Evolutionary conservation across 2,888 invertebrate genomes (phyloP).

Genomic region (Drosophila subsilvestris): DNA sequence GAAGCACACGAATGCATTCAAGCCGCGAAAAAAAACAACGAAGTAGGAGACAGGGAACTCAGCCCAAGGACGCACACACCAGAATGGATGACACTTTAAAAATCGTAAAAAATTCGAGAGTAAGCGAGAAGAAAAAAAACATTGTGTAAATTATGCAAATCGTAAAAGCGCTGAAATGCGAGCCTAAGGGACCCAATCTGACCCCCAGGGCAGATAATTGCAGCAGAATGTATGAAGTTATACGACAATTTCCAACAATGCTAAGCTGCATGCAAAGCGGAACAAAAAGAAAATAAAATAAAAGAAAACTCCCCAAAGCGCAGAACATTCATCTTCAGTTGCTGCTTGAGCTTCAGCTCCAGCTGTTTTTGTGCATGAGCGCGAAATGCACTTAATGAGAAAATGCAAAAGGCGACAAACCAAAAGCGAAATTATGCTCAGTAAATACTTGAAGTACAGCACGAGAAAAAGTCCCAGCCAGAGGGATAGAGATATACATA

Average conservation of each 20-base stretch:
- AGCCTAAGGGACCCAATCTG: conserved; percentile 57
- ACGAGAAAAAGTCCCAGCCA: conserved; percentile 33
- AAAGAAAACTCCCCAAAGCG: conserved; percentile 23
- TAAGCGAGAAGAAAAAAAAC: conserved; percentile 34
- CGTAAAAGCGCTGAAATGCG: conserved; percentile 63
- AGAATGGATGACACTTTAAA: conserved; percentile 60
- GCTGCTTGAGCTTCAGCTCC: conserved; percentile 19
- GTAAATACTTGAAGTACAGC: conserved; percentile 67
- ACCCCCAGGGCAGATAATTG: conserved; percentile 65
- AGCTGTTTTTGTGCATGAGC: conserved; percentile 41
- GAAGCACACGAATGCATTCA: conserved; percentile 31
- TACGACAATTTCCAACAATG: conserved; percentile 35
- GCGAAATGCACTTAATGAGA: conserved; percentile 76
- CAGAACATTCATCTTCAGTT: conserved; percentile 45
- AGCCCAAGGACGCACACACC: conserved; percentile 48
- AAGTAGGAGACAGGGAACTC: background rate
- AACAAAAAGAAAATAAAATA: background rate
- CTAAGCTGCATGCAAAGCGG: conserved; percentile 59
- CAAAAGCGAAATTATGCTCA: conserved; percentile 63
- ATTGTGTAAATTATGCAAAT: conserved; percentile 73
- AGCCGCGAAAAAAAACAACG: background rate
- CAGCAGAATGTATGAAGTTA: conserved; percentile 60
- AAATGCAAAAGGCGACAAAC: conserved; percentile 67
- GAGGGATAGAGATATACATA: conserved; percentile 3
- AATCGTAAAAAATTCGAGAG: conserved; percentile 55